Percentiles rank a stretch among this genome's conserved stretches.
These are phyloP conservation scores for Ciona savignyi DNA, from an alignment of 23 tunicate species.

Conservation along the genomic window DNA sequence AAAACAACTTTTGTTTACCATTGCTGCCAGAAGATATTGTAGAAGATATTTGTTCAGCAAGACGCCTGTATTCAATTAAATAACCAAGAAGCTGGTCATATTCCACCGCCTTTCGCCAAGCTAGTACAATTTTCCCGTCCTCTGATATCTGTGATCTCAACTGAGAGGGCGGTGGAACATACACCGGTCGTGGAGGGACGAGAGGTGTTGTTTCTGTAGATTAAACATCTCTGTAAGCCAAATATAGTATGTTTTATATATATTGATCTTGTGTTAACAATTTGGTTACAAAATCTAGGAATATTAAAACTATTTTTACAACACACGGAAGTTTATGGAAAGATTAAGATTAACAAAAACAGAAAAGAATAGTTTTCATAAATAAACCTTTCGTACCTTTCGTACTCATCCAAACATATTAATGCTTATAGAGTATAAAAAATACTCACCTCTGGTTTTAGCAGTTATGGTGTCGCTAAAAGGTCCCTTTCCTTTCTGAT, in stretches of 20 bases:
- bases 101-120: constrained; percentile 7
- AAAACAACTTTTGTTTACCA: too few relatives aligned
- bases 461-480: constrained; percentile 52
- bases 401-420: not conserved
- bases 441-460: constrained; percentile 56
- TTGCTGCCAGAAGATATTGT: not conserved
- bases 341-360: too few relatives aligned
- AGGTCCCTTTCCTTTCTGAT: constrained; percentile 61
- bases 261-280: too few relatives aligned
- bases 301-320: too few relatives aligned
- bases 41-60: constrained; percentile 1
- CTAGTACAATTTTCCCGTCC: constrained; percentile 16
- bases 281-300: too few relatives aligned
- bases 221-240: too few relatives aligned
- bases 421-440: too few relatives aligned
- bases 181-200: constrained; percentile 4
- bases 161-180: constrained; percentile 4
- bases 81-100: constrained; percentile 20
- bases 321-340: too few relatives aligned
- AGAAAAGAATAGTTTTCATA: not conserved
- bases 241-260: too few relatives aligned
- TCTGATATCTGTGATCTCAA: not conserved
- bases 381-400: not conserved
- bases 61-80: constrained; percentile 40
- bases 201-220: not conserved